phyloP scores from a whole-genome alignment of 2,888 invertebrate genomes.

The Anthoptus insignis region DNA sequence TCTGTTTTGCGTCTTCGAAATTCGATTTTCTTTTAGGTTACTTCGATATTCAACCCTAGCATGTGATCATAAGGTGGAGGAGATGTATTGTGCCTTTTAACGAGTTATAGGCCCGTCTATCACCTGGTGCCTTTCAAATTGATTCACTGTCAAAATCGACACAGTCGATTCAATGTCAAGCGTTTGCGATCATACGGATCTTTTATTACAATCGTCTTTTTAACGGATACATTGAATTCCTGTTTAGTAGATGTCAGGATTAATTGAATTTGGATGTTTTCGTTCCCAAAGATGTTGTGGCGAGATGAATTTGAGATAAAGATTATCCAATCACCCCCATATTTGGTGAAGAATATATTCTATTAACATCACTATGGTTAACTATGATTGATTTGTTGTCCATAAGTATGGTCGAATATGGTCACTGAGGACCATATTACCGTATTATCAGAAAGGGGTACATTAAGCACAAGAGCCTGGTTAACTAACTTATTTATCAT shows the following conservation, averaged over 20 bases:
- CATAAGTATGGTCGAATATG: no score
- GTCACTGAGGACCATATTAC: neutral
- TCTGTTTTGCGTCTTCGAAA: conserved; percentile 52
- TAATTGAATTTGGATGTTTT: conserved; percentile 34
- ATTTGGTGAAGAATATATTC: conserved; percentile 1
- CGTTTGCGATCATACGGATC: conserved; percentile 72
- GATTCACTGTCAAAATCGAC: conserved; percentile 81
- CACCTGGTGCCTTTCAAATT: conserved; percentile 68
- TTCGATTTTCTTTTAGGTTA: conserved; percentile 45
- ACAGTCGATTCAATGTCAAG: conserved; percentile 76
- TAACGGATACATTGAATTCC: conserved; percentile 53
- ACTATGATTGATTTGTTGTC: neutral
- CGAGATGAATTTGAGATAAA: conserved; percentile 15
- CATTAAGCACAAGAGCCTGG: no score
- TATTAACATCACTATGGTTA: neutral
- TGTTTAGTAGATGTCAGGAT: conserved; percentile 34
- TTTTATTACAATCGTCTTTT: conserved; percentile 65
- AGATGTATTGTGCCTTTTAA: conserved; percentile 34
- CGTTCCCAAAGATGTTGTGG: conserved; percentile 23
- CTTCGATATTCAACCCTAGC: conserved; percentile 54
- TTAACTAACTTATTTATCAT: no score
- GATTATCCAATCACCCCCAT: conserved; percentile 1
- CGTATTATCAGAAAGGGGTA: neutral
- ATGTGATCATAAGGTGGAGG: conserved; percentile 37
- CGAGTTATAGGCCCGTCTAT: conserved; percentile 43